Percentiles rank a stretch among this genome's conserved stretches.
These are phyloP conservation scores for Siderastrea radians DNA, from an alignment of 92 coral and sea anemone genomes.

Conservation along the genomic window DNA sequence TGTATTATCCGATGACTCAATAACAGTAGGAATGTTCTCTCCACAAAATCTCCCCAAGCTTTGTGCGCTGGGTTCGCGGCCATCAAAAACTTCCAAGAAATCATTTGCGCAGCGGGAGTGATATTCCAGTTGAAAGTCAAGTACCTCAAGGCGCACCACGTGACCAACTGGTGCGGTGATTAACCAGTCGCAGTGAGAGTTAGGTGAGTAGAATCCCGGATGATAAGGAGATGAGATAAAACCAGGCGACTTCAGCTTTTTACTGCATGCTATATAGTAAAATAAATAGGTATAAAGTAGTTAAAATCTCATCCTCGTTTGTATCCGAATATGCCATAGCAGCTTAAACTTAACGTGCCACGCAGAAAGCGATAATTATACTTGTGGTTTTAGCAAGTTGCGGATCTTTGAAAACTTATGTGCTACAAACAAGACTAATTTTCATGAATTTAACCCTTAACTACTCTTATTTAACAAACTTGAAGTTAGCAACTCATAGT, in stretches of 20 bases:
- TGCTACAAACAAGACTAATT: too few species aligned
- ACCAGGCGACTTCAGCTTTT: constrained; percentile 23
- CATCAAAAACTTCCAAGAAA: constrained; percentile 60
- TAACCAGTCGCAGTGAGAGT: constrained; percentile 69
- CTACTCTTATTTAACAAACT: too few species aligned
- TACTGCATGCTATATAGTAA: constrained; percentile 44
- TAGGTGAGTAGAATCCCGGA: constrained; percentile 72
- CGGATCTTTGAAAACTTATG: too few species aligned
- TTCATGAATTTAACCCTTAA: too few species aligned
- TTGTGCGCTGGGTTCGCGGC: not conserved
- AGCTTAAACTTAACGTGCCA: too few species aligned
- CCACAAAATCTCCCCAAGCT: constrained; percentile 71
- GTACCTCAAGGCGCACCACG: constrained; percentile 56
- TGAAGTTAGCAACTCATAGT: too few species aligned
- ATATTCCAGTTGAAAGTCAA: constrained; percentile 48
- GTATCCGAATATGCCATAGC: too few species aligned
- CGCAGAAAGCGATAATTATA: too few species aligned
- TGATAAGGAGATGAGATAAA: constrained; percentile 70
- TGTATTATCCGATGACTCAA: constrained; percentile 48
- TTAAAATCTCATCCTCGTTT: too few species aligned
- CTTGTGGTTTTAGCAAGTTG: too few species aligned
- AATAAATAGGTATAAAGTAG: not conserved
- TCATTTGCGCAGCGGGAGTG: constrained; percentile 56
- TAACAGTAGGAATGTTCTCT: constrained; percentile 36
- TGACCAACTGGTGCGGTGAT: constrained; percentile 53